These are phyloP conservation scores for Actenoides lindsayi DNA, from an alignment of 2,113 vertebrate species.

Conservation along the genomic window DNA sequence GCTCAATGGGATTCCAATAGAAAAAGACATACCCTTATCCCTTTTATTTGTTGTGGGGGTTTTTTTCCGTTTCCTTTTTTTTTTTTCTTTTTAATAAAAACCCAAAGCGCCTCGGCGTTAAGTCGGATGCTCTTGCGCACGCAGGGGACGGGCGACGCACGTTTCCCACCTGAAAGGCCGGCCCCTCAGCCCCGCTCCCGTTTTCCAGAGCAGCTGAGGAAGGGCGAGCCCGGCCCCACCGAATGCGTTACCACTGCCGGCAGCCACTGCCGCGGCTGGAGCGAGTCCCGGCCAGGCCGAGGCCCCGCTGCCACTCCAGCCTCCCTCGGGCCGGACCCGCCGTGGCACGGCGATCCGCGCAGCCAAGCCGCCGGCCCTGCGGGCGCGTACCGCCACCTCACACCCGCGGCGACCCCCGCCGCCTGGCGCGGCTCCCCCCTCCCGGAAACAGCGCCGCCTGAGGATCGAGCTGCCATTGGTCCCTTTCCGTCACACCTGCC, in stretches of 20 bases:
- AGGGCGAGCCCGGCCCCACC: background rate
- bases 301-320: no score
- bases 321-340: background rate
- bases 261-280: background rate
- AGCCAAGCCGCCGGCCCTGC: background rate
- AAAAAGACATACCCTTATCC: background rate
- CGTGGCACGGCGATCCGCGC: rapidly evolving
- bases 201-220: background rate
- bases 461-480: constrained; percentile 63
- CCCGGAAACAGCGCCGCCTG: constrained; percentile 60
- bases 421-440: background rate
- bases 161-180: background rate
- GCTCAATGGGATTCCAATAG: no score
- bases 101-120: background rate
- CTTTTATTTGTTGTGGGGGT: background rate
- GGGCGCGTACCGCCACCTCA: rapidly evolving
- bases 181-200: background rate
- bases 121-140: background rate
- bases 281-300: background rate
- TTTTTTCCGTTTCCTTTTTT: no score
- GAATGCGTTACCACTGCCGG: no score
- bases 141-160: background rate
- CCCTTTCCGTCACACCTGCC: background rate
- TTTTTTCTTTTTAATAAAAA: no score
- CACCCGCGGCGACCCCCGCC: background rate